These are phyloP conservation scores for Corythoichthys intestinalis DNA, from an alignment of 2,113 vertebrate species.

Conservation along the genomic window DNA sequence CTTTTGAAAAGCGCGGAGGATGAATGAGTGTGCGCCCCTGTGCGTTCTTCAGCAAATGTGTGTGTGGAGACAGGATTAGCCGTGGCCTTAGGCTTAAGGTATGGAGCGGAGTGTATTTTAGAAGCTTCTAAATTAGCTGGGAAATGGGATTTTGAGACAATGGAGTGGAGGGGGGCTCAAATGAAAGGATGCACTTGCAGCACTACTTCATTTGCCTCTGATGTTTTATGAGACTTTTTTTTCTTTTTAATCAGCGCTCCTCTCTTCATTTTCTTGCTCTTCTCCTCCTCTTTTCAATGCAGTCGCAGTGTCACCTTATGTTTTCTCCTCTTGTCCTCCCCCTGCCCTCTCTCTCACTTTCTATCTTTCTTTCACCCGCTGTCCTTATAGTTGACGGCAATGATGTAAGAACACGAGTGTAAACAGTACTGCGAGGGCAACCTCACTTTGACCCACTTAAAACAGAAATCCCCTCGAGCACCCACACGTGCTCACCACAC, in stretches of 20 bases:
- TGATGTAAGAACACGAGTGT: conserved; percentile 64
- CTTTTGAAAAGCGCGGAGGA: conserved; percentile 65
- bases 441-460: conserved; percentile 65
- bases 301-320: conserved; percentile 7
- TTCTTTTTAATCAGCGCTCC: conserved; percentile 6
- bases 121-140: conserved; percentile 72
- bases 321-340: conserved; percentile 9
- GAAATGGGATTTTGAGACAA: conserved; percentile 75
- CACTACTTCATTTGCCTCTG: conserved; percentile 60
- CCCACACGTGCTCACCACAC: conserved; percentile 6
- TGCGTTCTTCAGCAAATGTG: conserved; percentile 25
- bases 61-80: conserved; percentile 65
- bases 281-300: neutral
- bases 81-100: conserved; percentile 72
- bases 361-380: conserved; percentile 2
- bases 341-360: neutral
- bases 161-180: conserved; percentile 56
- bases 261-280: conserved; percentile 2
- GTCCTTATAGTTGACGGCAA: conserved; percentile 46
- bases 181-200: conserved; percentile 66
- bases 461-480: conserved; percentile 53
- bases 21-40: conserved; percentile 47
- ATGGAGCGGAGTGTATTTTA: conserved; percentile 72
- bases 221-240: conserved; percentile 38
- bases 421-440: conserved; percentile 62